Conservation (phyloP, 1,140 invertebrate genomes). For the Drosophila sproati region DNA sequence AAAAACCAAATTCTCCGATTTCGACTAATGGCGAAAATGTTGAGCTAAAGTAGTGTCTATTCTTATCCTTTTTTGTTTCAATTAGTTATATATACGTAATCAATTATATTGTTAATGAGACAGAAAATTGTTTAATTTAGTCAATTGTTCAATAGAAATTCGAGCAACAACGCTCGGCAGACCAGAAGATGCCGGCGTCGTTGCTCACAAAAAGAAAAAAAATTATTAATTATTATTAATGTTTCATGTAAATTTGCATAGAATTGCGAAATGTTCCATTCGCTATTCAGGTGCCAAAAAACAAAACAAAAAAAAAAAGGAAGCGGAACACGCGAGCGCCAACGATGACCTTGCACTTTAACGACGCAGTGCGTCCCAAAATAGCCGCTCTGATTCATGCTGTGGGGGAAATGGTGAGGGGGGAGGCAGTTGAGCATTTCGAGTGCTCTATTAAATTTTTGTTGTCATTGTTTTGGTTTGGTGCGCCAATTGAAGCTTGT, state of each 20-base stretch:
- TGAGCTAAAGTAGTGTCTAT: slow-evolving; percentile 37
- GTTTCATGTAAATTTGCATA: slow-evolving; percentile 23
- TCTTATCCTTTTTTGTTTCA: slow-evolving; percentile 26
- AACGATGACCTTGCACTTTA: slow-evolving; percentile 39
- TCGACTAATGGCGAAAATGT: slow-evolving; percentile 47
- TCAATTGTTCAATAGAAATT: slow-evolving; percentile 70
- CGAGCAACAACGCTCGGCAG: slow-evolving; percentile 10
- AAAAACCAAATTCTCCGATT: slow-evolving; percentile 6
- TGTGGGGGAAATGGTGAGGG: background rate
- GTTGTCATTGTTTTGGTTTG: slow-evolving; percentile 34
- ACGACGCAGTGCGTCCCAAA: slow-evolving; percentile 33
- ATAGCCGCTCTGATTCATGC: slow-evolving; percentile 55
- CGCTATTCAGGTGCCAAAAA: slow-evolving; percentile 7
- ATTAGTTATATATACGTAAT: slow-evolving; percentile 61
- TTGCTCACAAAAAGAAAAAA: slow-evolving; percentile 33
- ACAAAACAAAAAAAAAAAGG: background rate
- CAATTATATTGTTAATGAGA: slow-evolving; percentile 54
- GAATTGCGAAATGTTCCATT: slow-evolving; percentile 59
- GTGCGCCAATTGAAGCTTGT: slow-evolving; percentile 43
- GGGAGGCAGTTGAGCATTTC: slow-evolving; percentile 4
- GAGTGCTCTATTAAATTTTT: slow-evolving; percentile 29
- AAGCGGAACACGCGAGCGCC: slow-evolving; percentile 19
- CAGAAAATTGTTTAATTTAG: slow-evolving; percentile 67
- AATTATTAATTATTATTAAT: slow-evolving; percentile 6
- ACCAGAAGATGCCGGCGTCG: slow-evolving; percentile 10